These are phyloP conservation scores for Fistularia tabacaria DNA, from an alignment of 2,797 vertebrate species.

Conservation along the genomic window DNA sequence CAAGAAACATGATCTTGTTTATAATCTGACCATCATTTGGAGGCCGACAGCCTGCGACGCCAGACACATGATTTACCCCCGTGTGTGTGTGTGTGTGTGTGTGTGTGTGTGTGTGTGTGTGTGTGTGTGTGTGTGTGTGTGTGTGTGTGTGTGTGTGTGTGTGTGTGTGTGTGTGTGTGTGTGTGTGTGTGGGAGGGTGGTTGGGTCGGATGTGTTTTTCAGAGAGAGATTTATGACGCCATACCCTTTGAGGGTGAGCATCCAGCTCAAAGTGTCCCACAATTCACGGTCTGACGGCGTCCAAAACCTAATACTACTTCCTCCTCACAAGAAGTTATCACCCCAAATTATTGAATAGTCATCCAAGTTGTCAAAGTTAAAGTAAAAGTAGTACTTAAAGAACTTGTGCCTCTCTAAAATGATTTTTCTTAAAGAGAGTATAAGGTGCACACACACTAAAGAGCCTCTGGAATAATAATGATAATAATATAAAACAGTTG, in stretches of 20 bases:
- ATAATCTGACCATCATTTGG: conserved; percentile 64
- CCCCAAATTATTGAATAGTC: neutral
- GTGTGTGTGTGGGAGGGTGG: too few species aligned
- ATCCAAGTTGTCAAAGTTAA: too few species aligned
- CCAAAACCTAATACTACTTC: conserved; percentile 16
- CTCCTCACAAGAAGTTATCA: conserved; percentile 2
- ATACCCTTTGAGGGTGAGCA: conserved; percentile 38
- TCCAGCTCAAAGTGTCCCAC: conserved; percentile 46
- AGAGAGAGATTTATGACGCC: conserved; percentile 62
- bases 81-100: neutral
- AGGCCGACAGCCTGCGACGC: conserved; percentile 63
- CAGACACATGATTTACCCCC: conserved; percentile 66
- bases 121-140: conserved; percentile 5
- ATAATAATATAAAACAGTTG: too few species aligned
- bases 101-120: conserved; percentile 44
- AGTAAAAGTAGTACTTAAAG: too few species aligned
- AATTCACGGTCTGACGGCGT: conserved; percentile 20
- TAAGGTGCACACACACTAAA: too few species aligned
- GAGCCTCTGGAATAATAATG: too few species aligned
- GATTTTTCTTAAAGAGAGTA: too few species aligned
- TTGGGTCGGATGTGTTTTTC: conserved; percentile 37
- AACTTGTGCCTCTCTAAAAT: too few species aligned
- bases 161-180: conserved; percentile 39
- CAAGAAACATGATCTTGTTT: conserved; percentile 61
- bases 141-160: too few species aligned